Percentiles rank a stretch among this genome's conserved stretches.
These are phyloP conservation scores for Argyresthia goedartella DNA, from an alignment of 2,888 invertebrate species.

Conservation along the genomic window DNA sequence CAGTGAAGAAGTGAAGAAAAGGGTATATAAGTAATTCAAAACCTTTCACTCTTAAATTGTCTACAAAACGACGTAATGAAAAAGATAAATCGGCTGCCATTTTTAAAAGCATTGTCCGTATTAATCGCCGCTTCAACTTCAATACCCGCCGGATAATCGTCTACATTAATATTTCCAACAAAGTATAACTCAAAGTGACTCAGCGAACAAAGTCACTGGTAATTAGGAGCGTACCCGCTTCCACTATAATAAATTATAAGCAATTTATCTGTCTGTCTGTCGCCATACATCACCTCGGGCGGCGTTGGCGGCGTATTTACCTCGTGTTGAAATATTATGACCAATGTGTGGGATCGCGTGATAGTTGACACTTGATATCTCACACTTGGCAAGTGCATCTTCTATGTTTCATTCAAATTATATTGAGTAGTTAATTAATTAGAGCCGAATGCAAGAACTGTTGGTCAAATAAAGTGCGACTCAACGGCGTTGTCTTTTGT, in stretches of 20 bases:
- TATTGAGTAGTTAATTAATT: too few species aligned
- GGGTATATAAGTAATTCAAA: too few species aligned
- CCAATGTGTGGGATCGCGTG: slow-evolving; percentile 13
- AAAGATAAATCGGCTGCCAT: background rate
- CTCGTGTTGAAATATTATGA: slow-evolving; percentile 58
- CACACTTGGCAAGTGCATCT: too few species aligned
- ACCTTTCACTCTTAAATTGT: too few species aligned
- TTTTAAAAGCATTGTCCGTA: slow-evolving; percentile 1
- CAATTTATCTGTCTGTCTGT: slow-evolving; percentile 67
- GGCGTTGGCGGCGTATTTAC: slow-evolving; percentile 45
- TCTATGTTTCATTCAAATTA: too few species aligned
- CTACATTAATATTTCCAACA: slow-evolving; percentile 5
- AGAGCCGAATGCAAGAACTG: too few species aligned
- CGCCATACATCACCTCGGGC: slow-evolving; percentile 54
- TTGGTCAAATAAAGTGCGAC: too few species aligned
- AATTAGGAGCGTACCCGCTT: slow-evolving; percentile 52
- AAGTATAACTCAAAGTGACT: slow-evolving; percentile 28
- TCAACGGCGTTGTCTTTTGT: too few species aligned
- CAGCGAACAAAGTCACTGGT: slow-evolving; percentile 35
- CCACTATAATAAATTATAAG: slow-evolving; percentile 63
- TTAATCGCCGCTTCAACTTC: slow-evolving; percentile 2
- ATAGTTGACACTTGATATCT: background rate
- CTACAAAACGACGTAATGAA: background rate
- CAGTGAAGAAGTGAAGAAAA: too few species aligned
- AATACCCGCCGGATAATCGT: slow-evolving; percentile 6